Evolutionary conservation across 2,113 vertebrate species (phyloP).

Genomic region (Tinamus guttatus): DNA sequence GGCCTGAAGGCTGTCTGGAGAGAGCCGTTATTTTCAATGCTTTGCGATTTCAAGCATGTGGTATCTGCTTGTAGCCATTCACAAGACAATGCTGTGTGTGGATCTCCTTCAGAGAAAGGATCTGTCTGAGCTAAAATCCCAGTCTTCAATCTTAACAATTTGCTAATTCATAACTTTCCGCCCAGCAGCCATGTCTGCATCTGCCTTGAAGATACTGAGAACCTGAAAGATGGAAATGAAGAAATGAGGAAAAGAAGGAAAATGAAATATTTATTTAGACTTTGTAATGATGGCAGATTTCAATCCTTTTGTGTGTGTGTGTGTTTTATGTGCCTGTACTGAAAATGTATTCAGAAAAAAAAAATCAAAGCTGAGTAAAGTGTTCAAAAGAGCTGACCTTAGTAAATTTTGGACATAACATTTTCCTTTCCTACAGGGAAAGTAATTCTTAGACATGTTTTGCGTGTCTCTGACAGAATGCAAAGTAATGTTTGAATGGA

Average conservation of each 20-base stretch:
- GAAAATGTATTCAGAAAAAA: neutral
- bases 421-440: neutral
- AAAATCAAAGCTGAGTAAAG: neutral
- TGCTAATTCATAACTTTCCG: neutral
- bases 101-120: neutral
- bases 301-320: neutral
- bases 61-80: neutral
- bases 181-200: neutral
- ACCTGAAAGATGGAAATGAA: neutral
- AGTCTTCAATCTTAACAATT: neutral
- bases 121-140: neutral
- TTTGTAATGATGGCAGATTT: neutral
- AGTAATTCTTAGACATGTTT: neutral
- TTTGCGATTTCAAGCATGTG: neutral
- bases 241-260: no score
- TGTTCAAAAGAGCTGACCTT: neutral
- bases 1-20: neutral
- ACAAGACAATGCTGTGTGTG: neutral
- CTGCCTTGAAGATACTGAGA: neutral
- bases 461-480: neutral
- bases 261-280: neutral
- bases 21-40: neutral
- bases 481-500: neutral
- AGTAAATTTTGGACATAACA: neutral
- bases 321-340: neutral